phyloP scores from a whole-genome alignment of 2,113 vertebrate genomes.

The Rallus limicola region DNA sequence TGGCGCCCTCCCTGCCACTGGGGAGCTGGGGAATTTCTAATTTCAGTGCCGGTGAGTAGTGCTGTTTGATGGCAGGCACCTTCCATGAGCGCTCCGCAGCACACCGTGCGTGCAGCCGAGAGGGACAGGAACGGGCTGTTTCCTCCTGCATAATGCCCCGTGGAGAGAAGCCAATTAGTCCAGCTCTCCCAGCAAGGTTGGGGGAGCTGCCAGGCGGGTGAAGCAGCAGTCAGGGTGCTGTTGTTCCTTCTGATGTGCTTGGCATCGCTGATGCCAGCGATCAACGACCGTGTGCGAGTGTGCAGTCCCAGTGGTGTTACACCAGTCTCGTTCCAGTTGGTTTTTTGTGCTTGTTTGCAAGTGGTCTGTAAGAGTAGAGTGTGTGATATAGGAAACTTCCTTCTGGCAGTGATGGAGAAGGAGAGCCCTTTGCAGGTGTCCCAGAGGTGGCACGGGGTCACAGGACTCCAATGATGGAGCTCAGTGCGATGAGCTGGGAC shows the following conservation, averaged over 20 bases:
- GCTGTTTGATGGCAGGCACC: background rate
- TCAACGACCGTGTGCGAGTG: fast-evolving
- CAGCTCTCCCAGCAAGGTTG: background rate
- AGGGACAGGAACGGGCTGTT: background rate
- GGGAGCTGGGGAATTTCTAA: background rate
- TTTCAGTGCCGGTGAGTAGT: background rate
- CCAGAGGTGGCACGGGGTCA: fast-evolving
- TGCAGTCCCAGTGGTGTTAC: background rate
- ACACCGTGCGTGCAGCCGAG: fast-evolving
- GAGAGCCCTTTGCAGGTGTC: background rate
- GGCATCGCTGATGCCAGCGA: background rate
- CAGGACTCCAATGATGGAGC: background rate
- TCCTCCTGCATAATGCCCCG: background rate
- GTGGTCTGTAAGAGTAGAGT: background rate
- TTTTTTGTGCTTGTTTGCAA: background rate
- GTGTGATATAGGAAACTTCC: background rate
- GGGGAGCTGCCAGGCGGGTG: background rate
- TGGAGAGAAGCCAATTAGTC: background rate
- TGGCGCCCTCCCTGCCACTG: background rate
- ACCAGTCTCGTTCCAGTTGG: background rate
- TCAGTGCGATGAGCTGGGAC: background rate
- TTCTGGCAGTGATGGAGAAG: background rate
- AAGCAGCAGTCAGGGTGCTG: background rate
- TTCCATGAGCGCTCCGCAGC: background rate
- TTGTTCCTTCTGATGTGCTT: background rate